These are phyloP conservation scores for Smithornis capensis DNA, from an alignment of 2,113 vertebrate genomes.

Conservation along the genomic window DNA sequence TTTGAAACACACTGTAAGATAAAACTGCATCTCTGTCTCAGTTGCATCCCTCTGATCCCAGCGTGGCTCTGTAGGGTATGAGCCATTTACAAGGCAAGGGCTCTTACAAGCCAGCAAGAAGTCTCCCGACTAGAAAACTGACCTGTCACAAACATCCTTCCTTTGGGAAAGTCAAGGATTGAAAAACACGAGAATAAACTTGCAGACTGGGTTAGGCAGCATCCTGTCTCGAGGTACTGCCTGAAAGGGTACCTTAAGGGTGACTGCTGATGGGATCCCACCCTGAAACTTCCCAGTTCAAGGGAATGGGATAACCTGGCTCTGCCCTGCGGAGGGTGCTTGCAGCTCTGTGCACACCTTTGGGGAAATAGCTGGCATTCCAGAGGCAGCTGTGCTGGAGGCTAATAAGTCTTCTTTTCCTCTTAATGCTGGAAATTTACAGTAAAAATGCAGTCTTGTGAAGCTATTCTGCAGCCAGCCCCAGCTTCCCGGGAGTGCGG, in stretches of 20 bases:
- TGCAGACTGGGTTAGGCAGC: not conserved
- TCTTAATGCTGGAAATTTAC: not conserved
- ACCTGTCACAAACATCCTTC: not conserved
- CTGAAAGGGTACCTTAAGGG: not conserved
- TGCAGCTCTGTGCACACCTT: accelerated
- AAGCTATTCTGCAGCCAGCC: not conserved
- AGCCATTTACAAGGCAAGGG: not conserved
- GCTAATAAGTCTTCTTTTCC: not conserved
- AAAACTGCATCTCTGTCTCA: not conserved
- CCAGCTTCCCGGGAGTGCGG: not conserved
- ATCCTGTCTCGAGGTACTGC: not conserved
- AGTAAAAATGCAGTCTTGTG: not conserved
- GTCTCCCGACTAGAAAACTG: not conserved
- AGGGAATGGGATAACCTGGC: not conserved
- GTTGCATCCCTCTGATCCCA: not conserved
- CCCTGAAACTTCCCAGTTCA: accelerated
- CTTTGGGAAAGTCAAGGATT: not conserved
- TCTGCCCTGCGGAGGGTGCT: accelerated
- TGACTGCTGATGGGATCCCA: not conserved
- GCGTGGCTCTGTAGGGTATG: not conserved
- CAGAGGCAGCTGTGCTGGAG: not conserved
- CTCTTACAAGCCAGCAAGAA: not conserved
- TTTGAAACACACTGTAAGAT: not conserved
- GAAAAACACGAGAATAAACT: not conserved
- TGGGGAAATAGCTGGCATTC: not conserved